A percentile compares a stretch with the other conserved stretches of the same genome.
Evolutionary conservation across 1,140 invertebrate species (phyloP).

Genomic region (Euschistus heros): DNA sequence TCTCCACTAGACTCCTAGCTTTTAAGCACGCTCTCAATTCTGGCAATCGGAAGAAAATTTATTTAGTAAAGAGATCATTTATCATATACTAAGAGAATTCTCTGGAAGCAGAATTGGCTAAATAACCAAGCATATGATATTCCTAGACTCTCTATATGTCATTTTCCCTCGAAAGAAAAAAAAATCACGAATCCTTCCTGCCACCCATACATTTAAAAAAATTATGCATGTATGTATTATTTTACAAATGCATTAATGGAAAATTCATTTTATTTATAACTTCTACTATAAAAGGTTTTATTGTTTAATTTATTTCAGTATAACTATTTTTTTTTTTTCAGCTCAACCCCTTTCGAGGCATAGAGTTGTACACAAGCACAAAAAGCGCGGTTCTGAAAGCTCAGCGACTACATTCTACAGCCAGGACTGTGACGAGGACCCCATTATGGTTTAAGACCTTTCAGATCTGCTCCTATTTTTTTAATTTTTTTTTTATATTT

Average conservation of each 20-base stretch:
- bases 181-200: no score
- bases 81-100: no score
- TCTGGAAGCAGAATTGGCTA: no score
- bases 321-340: constrained; percentile 18
- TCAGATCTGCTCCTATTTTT: no score
- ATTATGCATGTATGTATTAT: background rate
- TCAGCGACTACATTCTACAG: constrained; percentile 12
- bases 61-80: no score
- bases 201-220: no score
- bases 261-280: background rate
- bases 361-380: constrained; percentile 24
- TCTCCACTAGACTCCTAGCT: background rate
- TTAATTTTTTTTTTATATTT: no score
- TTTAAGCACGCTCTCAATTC: background rate
- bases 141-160: no score
- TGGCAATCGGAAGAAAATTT: no score
- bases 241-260: background rate
- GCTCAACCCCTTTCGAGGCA: constrained; percentile 26
- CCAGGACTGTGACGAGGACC: constrained; percentile 33
- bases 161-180: no score
- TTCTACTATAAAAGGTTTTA: background rate
- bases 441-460: constrained; percentile 33
- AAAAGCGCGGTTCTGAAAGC: constrained; percentile 25
- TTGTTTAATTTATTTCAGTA: background rate
- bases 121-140: no score